Evolutionary conservation across 2,888 invertebrate genomes (phyloP).

Genomic region (Deilephila elpenor): DNA sequence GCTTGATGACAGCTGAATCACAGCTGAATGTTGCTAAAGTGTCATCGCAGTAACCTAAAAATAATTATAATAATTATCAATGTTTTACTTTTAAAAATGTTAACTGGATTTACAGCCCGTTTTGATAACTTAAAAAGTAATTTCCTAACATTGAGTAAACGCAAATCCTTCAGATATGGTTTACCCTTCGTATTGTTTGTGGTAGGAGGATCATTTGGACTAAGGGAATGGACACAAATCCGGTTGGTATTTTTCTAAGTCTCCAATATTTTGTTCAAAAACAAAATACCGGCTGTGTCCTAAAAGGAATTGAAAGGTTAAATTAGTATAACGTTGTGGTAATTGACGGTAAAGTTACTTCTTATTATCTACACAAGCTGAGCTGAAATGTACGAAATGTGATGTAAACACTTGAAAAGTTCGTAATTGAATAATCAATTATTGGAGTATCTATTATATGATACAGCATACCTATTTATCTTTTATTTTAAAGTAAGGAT

Average conservation of each 20-base stretch:
- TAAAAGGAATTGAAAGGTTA: not conserved
- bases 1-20: too few species aligned
- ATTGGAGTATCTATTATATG: not conserved
- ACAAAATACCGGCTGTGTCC: not conserved
- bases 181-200: conserved; percentile 90
- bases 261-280: not conserved
- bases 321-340: not conserved
- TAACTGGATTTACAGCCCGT: conserved; percentile 40
- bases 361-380: not conserved
- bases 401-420: not conserved
- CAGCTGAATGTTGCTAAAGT: not conserved
- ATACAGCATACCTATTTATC: too few species aligned
- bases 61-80: not conserved
- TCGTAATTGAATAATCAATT: not conserved
- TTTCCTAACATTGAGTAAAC: conserved; percentile 56
- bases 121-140: conserved; percentile 52
- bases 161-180: conserved; percentile 83
- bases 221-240: conserved; percentile 89
- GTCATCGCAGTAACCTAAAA: conserved; percentile 19
- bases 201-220: conserved; percentile 90
- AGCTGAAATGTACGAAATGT: not conserved
- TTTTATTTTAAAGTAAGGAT: too few species aligned
- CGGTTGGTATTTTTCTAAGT: conserved; percentile 74
- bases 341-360: not conserved
- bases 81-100: conserved; percentile 38